Evolutionary conservation across 2,888 invertebrate species (phyloP).

Genomic region (Oscheius sp.): DNA sequence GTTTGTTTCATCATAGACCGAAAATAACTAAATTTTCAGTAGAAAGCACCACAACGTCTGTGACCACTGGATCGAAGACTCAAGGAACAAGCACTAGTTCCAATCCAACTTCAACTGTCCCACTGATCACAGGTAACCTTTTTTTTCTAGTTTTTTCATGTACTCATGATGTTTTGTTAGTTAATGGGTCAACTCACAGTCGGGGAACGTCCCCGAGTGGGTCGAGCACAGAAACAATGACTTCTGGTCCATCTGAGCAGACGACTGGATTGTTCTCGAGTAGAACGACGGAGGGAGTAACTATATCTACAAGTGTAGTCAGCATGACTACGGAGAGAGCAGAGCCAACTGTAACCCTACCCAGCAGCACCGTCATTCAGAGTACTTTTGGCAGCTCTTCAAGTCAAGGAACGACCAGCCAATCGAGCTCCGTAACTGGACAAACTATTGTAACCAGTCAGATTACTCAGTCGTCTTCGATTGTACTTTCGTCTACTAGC

Average conservation of each 20-base stretch:
- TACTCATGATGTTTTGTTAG: not conserved
- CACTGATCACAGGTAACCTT: not conserved
- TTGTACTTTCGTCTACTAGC: not conserved
- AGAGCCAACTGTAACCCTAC: not conserved
- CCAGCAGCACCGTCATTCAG: not conserved
- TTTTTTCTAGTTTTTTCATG: not conserved
- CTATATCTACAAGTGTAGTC: not conserved
- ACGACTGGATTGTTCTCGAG: not conserved
- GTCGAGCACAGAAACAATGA: not conserved
- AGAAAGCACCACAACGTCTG: no score
- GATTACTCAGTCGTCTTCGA: no score
- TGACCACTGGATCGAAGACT: no score
- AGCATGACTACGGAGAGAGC: no score
- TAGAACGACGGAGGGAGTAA: slow-evolving; percentile 8
- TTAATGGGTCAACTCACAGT: not conserved
- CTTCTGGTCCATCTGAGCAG: no score
- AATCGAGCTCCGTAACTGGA: no score
- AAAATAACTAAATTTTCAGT: no score
- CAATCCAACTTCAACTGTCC: not conserved
- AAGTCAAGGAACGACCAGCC: not conserved
- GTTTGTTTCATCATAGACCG: no score
- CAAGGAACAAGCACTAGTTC: no score
- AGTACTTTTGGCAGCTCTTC: not conserved
- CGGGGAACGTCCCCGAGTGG: not conserved
- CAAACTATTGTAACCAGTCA: no score